A percentile compares a stretch with the other conserved stretches of the same genome.
Evolutionary conservation across 2,888 invertebrate genomes (phyloP).

Genomic region (Gymnocheta viridis): DNA sequence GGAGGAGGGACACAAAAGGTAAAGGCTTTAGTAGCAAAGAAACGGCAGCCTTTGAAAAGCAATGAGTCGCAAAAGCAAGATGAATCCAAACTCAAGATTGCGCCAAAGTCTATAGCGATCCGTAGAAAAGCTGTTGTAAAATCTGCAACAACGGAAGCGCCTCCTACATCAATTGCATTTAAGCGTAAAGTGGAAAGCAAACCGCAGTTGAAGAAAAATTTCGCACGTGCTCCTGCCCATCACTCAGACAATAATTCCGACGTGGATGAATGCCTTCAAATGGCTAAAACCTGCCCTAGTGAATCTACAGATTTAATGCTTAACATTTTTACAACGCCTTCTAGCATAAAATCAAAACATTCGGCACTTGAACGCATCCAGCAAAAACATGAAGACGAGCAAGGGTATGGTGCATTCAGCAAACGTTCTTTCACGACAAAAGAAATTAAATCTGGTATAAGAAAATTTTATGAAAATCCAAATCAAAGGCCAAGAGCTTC

Average conservation of each 20-base stretch:
- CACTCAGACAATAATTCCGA: conserved; percentile 58
- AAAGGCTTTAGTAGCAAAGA: conserved; percentile 80
- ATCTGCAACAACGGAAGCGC: not conserved
- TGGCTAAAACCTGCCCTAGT: conserved; percentile 19
- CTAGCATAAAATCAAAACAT: conserved; percentile 67
- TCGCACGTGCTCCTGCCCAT: not conserved
- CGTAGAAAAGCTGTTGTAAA: conserved; percentile 39
- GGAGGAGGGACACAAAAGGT: conserved; percentile 75
- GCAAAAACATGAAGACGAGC: conserved; percentile 62
- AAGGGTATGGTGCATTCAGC: conserved; percentile 19
- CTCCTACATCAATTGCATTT: conserved; percentile 28
- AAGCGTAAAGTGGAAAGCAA: conserved; percentile 25
- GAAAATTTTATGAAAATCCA: conserved; percentile 75
- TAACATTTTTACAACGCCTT: conserved; percentile 72
- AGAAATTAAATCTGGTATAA: conserved; percentile 75
- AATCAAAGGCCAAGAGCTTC: conserved; percentile 75
- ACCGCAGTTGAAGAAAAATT: not conserved
- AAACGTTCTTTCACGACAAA: conserved; percentile 69
- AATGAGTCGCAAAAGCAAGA: not conserved
- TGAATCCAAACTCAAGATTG: not conserved
- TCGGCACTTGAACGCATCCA: conserved; percentile 72
- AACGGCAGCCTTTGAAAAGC: conserved; percentile 67
- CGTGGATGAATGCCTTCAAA: conserved; percentile 41
- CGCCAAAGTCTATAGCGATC: conserved; percentile 54
- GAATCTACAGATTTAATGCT: conserved; percentile 71